phyloP scores from a whole-genome alignment of 2,797 vertebrate genomes.

The Rhinichthys osculus region DNA sequence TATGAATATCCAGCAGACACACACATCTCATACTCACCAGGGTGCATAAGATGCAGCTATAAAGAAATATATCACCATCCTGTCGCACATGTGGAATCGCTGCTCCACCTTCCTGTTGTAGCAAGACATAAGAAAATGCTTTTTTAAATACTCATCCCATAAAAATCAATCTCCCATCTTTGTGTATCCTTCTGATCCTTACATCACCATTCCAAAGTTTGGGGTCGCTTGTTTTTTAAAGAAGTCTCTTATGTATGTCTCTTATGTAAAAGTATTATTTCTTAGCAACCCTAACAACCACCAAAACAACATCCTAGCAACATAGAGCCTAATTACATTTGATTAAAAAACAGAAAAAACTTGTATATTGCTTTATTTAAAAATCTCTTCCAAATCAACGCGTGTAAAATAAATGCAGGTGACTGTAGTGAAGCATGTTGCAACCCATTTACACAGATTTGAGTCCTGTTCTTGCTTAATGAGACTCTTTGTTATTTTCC shows the following conservation, averaged over 20 bases:
- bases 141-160: not conserved
- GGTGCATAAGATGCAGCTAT: slow-evolving; percentile 90
- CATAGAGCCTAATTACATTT: not conserved
- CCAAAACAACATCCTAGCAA: not conserved
- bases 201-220: not conserved
- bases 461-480: not conserved
- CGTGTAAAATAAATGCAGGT: not conserved
- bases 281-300: not conserved
- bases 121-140: slow-evolving; percentile 20
- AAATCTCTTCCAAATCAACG: not conserved
- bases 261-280: not conserved
- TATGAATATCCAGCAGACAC: not conserved
- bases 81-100: slow-evolving; percentile 93
- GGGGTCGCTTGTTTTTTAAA: not conserved
- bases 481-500: not conserved
- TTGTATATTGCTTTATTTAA: not conserved
- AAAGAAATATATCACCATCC: slow-evolving; percentile 97
- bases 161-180: not conserved
- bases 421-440: not conserved
- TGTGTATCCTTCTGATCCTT: not conserved
- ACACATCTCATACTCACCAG: slow-evolving; percentile 80
- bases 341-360: not conserved
- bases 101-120: slow-evolving; percentile 85
- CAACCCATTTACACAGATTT: not conserved
- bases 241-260: not conserved